Evolutionary conservation across 2,888 invertebrate genomes (phyloP), one percentile per base, ranked within the genome.

Genomic region (Trilocha varians): DNA sequence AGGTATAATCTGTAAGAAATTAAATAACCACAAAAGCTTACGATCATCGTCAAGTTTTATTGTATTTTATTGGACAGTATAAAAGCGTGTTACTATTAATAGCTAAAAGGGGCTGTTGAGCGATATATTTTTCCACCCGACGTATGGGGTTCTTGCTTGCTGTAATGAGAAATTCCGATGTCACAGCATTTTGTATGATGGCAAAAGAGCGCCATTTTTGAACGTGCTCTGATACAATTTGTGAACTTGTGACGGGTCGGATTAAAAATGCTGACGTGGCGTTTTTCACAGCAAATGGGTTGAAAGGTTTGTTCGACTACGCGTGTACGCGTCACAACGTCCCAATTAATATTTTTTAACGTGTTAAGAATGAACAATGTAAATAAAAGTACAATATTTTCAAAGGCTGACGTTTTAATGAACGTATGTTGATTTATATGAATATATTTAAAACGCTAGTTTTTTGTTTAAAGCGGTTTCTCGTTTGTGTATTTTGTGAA

Each of bases 101-200:
- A 71, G 70, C 68, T 56, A 60, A 46, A 60, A 61, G 70, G 72
- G 71, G 67, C 70, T 68, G 74, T 74, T 70, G 25, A 25, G 70
- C 78, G 77, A 78, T 65, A 79, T 78, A 78, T 80, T 80, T 79
- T 69, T 68, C 66, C 77, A 76, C 77, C 74, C 80, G 80, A 82
- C 78, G 64, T 79, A 82, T 79, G 70, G 68, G 71, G 64, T 76
- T 73, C 77, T 80, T 74, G 70, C 72, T 68, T 67, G 67, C 71
- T 55, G 74, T 82, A 83, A 83, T 83, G 82, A 82, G 82, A 83
- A 83, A 82, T 83, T 82, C 82, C 80, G 63, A 67, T 79, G 82
- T 80, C 80, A 76, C 72, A 55, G 72, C 64, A 76, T 78, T 74
- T 74, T 77, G 71, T 79, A 71, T 73, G 70, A 74, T 58, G 62